These are phyloP conservation scores for Oxyscelio sp. DNA, from an alignment of 2,888 invertebrate species.

Conservation along the genomic window DNA sequence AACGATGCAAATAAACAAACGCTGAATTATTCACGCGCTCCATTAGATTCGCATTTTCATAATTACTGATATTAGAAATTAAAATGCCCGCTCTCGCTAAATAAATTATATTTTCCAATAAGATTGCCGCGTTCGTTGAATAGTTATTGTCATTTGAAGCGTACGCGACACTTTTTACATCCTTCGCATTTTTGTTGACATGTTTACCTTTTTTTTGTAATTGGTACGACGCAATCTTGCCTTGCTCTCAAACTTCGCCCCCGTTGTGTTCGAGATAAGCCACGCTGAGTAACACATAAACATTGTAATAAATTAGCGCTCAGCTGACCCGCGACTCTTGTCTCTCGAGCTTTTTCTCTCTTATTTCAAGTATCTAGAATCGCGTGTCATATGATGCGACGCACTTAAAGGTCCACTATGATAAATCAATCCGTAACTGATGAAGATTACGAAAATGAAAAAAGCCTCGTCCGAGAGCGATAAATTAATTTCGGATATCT, in stretches of 20 bases:
- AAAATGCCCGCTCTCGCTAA: not conserved
- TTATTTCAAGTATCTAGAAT: slow-evolving; percentile 76
- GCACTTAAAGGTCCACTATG: slow-evolving; percentile 82
- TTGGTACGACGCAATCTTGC: slow-evolving; percentile 69
- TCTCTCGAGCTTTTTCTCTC: slow-evolving; percentile 79
- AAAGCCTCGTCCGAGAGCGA: not conserved
- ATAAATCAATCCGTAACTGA: slow-evolving; percentile 79
- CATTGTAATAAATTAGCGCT: slow-evolving; percentile 89
- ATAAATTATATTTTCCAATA: slow-evolving; percentile 1
- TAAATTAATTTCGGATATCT: slow-evolving; percentile 45
- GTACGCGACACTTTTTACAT: slow-evolving; percentile 41
- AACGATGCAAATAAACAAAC: slow-evolving; percentile 35
- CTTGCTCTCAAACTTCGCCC: slow-evolving; percentile 74
- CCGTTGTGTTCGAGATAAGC: slow-evolving; percentile 79
- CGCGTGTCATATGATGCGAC: slow-evolving; percentile 83
- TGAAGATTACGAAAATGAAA: slow-evolving; percentile 70
- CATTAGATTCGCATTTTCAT: slow-evolving; percentile 37
- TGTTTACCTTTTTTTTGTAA: slow-evolving; percentile 62
- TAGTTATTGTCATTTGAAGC: slow-evolving; percentile 6
- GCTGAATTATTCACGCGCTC: slow-evolving; percentile 32
- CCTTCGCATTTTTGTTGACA: slow-evolving; percentile 68
- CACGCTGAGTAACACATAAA: slow-evolving; percentile 86
- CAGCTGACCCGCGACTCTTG: slow-evolving; percentile 87
- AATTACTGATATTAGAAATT: slow-evolving; percentile 31
- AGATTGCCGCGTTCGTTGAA: slow-evolving; percentile 20